Evolutionary conservation across 2,113 vertebrate genomes (phyloP).

Genomic region (Probosciger aterrimus): DNA sequence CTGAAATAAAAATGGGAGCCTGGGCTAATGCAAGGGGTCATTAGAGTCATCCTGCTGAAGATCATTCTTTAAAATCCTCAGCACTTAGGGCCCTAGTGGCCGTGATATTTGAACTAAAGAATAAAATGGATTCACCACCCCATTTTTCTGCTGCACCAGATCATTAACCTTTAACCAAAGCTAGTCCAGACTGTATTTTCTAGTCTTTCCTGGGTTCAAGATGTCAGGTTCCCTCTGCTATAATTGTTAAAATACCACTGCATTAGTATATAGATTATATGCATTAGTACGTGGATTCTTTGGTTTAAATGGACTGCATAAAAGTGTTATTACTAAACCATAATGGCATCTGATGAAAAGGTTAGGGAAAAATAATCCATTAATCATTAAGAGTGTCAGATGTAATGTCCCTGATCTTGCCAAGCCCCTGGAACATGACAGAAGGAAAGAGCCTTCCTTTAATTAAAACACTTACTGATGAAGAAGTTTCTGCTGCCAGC

Average conservation of each 20-base stretch:
- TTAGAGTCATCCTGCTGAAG: conserved; percentile 2
- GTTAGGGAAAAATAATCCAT: neutral
- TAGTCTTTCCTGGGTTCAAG: conserved; percentile 12
- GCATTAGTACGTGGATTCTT: conserved; percentile 15
- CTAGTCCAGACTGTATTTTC: conserved; percentile 10
- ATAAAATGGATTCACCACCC: neutral
- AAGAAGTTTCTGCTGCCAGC: conserved; percentile 89
- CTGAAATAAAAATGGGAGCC: conserved; percentile 48
- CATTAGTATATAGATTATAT: conserved; percentile 26
- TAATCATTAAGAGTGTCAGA: conserved; percentile 6
- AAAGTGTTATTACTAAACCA: conserved; percentile 5
- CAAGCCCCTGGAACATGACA: neutral
- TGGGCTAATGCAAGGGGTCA: conserved; percentile 48
- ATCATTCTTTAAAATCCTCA: conserved; percentile 35
- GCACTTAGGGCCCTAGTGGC: neutral
- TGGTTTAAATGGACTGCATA: neutral
- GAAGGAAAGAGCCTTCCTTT: conserved; percentile 6
- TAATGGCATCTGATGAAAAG: neutral
- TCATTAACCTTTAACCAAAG: conserved; percentile 33
- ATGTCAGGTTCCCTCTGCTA: neutral
- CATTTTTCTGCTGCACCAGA: conserved; percentile 5
- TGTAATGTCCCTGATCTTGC: conserved; percentile 9
- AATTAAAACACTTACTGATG: conserved; percentile 83
- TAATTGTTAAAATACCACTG: conserved; percentile 36
- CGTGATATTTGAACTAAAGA: neutral